Evolutionary conservation across 2,888 invertebrate species (phyloP).

Genomic region (Shargacucullia verbasci): DNA sequence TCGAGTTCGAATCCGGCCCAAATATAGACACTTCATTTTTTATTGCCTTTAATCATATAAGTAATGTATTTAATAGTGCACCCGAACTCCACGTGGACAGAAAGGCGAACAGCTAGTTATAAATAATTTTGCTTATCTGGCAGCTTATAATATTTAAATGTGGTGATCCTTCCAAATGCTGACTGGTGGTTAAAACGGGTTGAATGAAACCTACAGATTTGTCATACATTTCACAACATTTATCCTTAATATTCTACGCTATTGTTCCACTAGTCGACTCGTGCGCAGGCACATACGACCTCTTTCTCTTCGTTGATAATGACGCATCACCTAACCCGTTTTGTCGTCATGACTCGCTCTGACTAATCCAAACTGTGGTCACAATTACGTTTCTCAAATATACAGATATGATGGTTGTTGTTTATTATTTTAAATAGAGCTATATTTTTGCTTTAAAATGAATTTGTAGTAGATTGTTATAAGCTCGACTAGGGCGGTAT

Average conservation of each 20-base stretch:
- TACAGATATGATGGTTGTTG: constrained; percentile 40
- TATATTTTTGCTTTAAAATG: neutral
- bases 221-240: constrained; percentile 8
- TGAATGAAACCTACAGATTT: neutral
- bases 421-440: constrained; percentile 8
- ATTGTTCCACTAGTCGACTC: constrained; percentile 33
- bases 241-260: constrained; percentile 33
- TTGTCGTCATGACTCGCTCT: constrained; percentile 63
- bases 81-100: too few relatives aligned
- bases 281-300: constrained; percentile 54
- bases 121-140: too few relatives aligned
- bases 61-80: too few relatives aligned
- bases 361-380: constrained; percentile 67
- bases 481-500: too few relatives aligned
- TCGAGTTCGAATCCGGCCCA: too few relatives aligned
- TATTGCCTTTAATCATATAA: too few relatives aligned
- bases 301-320: constrained; percentile 57
- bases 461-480: too few relatives aligned
- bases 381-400: constrained; percentile 63
- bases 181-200: too few relatives aligned
- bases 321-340: constrained; percentile 73
- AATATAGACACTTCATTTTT: too few relatives aligned
- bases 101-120: too few relatives aligned
- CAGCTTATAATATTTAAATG: too few relatives aligned
- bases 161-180: too few relatives aligned